Evolutionary conservation across 1,140 invertebrate species (phyloP).

Genomic region (Halictus rubicundus): DNA sequence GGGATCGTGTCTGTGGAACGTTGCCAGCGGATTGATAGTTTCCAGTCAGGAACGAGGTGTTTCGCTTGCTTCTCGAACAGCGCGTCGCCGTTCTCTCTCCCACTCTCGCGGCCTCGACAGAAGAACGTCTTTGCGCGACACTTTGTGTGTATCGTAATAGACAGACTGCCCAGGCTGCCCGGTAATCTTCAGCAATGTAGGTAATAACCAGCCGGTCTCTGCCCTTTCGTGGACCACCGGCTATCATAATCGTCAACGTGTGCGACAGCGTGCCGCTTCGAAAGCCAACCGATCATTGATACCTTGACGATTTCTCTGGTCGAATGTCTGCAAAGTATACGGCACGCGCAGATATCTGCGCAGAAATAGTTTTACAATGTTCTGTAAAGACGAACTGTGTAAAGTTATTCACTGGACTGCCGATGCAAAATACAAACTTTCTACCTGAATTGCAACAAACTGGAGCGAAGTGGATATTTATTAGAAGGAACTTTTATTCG

Average conservation of each 20-base stretch:
- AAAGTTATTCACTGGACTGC: no score
- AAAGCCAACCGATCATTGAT: neutral
- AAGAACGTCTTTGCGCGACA: constrained; percentile 14
- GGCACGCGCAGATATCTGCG: no score
- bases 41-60: neutral
- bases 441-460: no score
- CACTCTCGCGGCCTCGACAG: constrained; percentile 19
- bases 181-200: constrained; percentile 6
- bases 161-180: neutral
- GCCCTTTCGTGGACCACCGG: constrained; percentile 14
- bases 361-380: no score
- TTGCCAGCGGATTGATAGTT: constrained; percentile 36
- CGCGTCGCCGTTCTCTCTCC: neutral
- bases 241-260: neutral
- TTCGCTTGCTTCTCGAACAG: neutral
- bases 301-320: no score
- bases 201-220: constrained; percentile 25
- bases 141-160: constrained; percentile 12
- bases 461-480: no score
- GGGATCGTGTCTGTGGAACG: constrained; percentile 12
- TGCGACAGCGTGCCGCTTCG: neutral
- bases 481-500: no score
- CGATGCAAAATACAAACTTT: no score
- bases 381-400: no score
- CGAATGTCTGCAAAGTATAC: no score